Base-by-base conservation (phyloP, 2,797 vertebrate genomes). In the Rhynchotus rufescens region DNA sequence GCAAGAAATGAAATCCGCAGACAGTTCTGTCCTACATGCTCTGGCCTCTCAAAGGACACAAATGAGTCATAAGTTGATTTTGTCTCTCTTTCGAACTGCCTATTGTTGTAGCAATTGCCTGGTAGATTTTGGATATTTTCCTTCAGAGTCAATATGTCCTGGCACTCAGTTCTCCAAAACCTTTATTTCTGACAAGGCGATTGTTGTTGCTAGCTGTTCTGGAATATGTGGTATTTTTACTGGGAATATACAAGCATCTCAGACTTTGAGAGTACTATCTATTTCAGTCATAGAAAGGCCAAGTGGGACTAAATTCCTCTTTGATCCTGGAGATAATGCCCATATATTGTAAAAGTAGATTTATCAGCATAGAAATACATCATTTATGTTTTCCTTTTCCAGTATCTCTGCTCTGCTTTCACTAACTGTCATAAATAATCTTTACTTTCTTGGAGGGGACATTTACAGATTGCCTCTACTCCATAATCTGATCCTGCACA, bases 1-100 rank as follows among this genome's bases (percentile, higher is more conserved):
- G 79, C 64, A 82, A 65, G 73, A 89, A 87, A 89, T 1, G 4
- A 96, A 95, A 92, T 89, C 77, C 83, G 71, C 71, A 44, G 87
- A 94, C 85, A 95, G 40, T 65, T 88, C 16, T 92, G 78, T 92
- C 92, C 94, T 90, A 92, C 87, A 89, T 82, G 62, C 85, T 61
- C 90, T 90, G 93, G 89, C 89, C 85, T 92, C 93, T 81, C 54
- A 94, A 94, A 95, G 93, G 87, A 84, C 87, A 71, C 52, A 34
- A 32, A 94, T 96, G 92, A 96, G 78, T 95, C 93, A 95, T 77
- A 84, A 73, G 15, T 32, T 71, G 77, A 69, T 69, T 77, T 83
- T 81, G 64, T 62, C 52, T 93, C 1, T 2, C 83, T 89, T 77
- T 65, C 0, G 0, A 86, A 71, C 52, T 81, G 60, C 64, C 83